These are phyloP conservation scores for Hybognathus amarus DNA, from an alignment of 2,797 vertebrate genomes.

Conservation along the genomic window DNA sequence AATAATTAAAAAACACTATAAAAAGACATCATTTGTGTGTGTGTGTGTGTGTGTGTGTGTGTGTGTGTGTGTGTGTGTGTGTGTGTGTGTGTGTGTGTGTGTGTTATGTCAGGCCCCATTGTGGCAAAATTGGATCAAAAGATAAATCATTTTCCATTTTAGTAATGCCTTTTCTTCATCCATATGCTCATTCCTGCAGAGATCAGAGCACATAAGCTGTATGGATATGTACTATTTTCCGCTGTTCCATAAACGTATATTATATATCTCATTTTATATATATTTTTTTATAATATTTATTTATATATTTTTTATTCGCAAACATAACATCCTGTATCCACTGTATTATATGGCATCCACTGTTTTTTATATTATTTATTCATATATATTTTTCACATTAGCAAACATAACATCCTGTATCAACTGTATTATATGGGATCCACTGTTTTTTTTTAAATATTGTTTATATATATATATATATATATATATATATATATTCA, in stretches of 20 bases:
- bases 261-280: neutral
- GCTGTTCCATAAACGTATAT: neutral
- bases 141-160: conserved; percentile 60
- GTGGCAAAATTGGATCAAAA: conserved; percentile 63
- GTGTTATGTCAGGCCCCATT: conserved; percentile 56
- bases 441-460: too few relatives aligned
- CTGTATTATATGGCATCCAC: too few relatives aligned
- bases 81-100: neutral
- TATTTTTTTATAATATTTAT: too few relatives aligned
- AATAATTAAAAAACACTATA: neutral
- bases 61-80: neutral
- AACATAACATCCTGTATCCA: too few relatives aligned
- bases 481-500: too few relatives aligned
- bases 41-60: too few relatives aligned
- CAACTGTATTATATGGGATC: too few relatives aligned
- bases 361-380: too few relatives aligned
- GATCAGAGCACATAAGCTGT: neutral
- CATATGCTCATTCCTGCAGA: conserved; percentile 64
- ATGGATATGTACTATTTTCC: neutral
- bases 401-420: neutral
- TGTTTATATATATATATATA: too few relatives aligned
- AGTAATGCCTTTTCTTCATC: conserved; percentile 66
- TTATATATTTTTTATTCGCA: too few relatives aligned
- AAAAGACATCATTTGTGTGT: conserved; percentile 55
- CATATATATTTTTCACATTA: neutral